Percentiles rank a stretch among this genome's conserved stretches.
These are phyloP conservation scores for Priocnemis perturbator DNA, from an alignment of 2,888 invertebrate genomes.

Conservation along the genomic window DNA sequence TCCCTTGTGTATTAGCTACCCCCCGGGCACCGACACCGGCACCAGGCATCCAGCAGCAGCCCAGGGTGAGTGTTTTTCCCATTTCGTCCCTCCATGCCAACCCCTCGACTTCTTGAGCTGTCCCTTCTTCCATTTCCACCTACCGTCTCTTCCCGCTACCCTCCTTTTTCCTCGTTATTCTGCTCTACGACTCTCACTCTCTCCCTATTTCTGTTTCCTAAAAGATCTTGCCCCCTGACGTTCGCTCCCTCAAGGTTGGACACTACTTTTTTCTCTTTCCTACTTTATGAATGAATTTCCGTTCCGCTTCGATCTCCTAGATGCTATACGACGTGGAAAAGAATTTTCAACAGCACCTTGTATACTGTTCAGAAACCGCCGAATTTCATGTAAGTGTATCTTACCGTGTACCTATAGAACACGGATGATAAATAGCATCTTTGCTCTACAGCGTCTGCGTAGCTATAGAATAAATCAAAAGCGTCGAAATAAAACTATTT, in stretches of 20 bases:
- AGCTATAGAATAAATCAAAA: no score
- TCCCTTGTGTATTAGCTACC: slow-evolving; percentile 69
- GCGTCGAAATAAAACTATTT: no score
- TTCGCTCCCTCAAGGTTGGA: slow-evolving; percentile 15
- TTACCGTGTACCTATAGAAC: no score
- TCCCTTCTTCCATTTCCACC: slow-evolving; percentile 29
- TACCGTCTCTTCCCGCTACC: neutral
- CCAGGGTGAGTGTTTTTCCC: slow-evolving; percentile 57
- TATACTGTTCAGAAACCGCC: no score
- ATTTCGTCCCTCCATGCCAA: slow-evolving; percentile 51
- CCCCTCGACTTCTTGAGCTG: slow-evolving; percentile 33
- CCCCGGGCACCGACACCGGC: slow-evolving; percentile 46
- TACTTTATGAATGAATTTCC: neutral
- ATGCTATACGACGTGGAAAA: no score
- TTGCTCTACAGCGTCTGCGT: no score
- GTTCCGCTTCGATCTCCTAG: no score
- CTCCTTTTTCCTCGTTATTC: neutral
- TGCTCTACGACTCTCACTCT: neutral
- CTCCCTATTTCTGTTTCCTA: neutral
- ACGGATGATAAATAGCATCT: no score
- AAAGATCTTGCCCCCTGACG: slow-evolving; percentile 20
- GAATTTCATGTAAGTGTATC: no score
- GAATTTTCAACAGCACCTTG: no score
- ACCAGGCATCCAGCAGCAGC: slow-evolving; percentile 38
- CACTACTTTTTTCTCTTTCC: neutral